A percentile compares a stretch with the other conserved stretches of the same genome.
Evolutionary conservation across 2,797 vertebrate species (phyloP).

Genomic region (Atherinosoma microstoma): DNA sequence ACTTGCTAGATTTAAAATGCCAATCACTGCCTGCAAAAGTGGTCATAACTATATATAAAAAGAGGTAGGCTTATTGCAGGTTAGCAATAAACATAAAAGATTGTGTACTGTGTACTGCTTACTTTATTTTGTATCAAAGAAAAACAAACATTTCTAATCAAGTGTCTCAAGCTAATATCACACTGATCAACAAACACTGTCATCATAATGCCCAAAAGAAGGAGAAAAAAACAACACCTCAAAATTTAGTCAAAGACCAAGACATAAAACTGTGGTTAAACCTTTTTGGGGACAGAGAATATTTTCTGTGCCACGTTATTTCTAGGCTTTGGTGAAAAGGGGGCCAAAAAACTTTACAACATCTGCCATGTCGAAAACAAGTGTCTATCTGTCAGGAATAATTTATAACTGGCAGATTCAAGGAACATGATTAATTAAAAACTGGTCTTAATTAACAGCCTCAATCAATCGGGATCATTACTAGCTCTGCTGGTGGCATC

Average conservation of each 20-base stretch:
- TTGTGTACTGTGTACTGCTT: too few relatives aligned
- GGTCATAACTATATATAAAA: too few relatives aligned
- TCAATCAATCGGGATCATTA: constrained; percentile 75
- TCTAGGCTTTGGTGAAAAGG: constrained; percentile 6
- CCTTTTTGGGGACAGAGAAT: neutral
- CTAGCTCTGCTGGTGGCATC: constrained; percentile 66
- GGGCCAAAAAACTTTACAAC: constrained; percentile 24
- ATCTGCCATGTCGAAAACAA: constrained; percentile 62
- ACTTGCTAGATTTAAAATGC: too few relatives aligned
- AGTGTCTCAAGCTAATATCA: too few relatives aligned
- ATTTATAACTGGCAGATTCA: constrained; percentile 71
- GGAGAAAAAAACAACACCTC: too few relatives aligned
- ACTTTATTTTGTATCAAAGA: too few relatives aligned
- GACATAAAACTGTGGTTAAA: neutral
- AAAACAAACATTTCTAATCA: too few relatives aligned
- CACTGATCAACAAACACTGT: too few relatives aligned
- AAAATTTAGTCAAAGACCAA: neutral
- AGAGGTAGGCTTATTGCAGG: too few relatives aligned
- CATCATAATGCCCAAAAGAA: too few relatives aligned
- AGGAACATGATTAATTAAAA: constrained; percentile 77
- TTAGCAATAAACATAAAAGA: too few relatives aligned
- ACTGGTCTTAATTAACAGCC: constrained; percentile 73
- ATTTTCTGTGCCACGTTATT: neutral
- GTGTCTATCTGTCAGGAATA: constrained; percentile 66
- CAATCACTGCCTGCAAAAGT: too few relatives aligned